A percentile compares a stretch with the other conserved stretches of the same genome.
phyloP scores from a whole-genome alignment of 2,797 vertebrate species.

The Masticophis lateralis region DNA sequence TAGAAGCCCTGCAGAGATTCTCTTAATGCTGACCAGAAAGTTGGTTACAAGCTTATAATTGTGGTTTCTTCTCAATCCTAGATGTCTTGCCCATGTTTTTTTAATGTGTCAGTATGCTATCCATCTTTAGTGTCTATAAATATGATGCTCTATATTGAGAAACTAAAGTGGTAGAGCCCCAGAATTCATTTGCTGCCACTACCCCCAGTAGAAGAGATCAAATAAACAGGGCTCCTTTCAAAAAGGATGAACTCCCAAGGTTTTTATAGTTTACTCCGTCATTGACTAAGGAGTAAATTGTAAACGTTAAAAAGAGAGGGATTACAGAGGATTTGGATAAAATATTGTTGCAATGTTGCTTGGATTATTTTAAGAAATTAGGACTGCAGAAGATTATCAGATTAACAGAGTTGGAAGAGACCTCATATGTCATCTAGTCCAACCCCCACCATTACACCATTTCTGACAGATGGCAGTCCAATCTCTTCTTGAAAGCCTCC shows the following conservation, averaged over 20 bases:
- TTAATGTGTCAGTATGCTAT: constrained; percentile 63
- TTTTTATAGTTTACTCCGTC: constrained; percentile 28
- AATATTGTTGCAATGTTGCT: background rate
- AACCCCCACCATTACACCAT: too few species aligned
- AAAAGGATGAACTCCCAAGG: constrained; percentile 1
- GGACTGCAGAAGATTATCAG: background rate
- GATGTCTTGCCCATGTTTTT: constrained; percentile 20
- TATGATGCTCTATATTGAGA: constrained; percentile 65
- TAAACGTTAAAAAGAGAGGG: background rate
- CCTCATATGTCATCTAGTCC: too few species aligned
- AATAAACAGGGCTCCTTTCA: background rate
- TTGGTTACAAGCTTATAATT: constrained; percentile 33
- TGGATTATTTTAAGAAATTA: background rate
- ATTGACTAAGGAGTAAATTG: constrained; percentile 11
- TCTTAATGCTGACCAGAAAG: background rate
- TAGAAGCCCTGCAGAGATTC: background rate
- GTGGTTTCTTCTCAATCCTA: constrained; percentile 40
- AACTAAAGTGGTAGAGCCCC: constrained; percentile 58
- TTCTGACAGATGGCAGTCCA: too few species aligned
- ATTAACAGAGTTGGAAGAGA: too few species aligned
- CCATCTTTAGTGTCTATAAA: constrained; percentile 62
- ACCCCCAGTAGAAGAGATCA: constrained; percentile 39
- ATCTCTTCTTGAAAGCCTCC: too few species aligned
- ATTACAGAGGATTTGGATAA: background rate
- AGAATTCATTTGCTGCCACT: constrained; percentile 61